Evolutionary conservation across 2,113 vertebrate genomes (phyloP).

Genomic region (Brevimyrus niger): DNA sequence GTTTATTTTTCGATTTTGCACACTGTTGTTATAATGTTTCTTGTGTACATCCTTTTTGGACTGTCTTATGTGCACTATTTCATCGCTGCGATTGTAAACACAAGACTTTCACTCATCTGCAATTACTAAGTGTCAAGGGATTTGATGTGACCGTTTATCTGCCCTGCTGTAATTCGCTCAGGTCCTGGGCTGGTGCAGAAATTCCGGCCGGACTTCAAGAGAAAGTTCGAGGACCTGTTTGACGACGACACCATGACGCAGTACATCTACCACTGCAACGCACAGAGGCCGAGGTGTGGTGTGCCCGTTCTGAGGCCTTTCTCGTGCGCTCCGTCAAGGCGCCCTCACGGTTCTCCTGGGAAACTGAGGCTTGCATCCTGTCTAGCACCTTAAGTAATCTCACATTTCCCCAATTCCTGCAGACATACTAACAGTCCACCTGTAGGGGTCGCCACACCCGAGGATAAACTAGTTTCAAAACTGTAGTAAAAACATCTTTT

Average conservation of each 20-base stretch:
- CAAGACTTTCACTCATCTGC: background rate
- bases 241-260: constrained; percentile 83
- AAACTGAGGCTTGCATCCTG: background rate
- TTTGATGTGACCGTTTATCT: background rate
- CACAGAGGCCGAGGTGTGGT: constrained; percentile 74
- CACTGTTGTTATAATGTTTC: background rate
- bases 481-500: background rate
- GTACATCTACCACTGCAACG: constrained; percentile 90
- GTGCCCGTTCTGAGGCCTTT: background rate
- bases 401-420: background rate
- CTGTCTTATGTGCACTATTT: background rate
- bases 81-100: background rate
- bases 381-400: background rate
- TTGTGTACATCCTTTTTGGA: background rate
- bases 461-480: background rate
- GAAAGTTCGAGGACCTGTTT: constrained; percentile 79
- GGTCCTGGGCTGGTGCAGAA: constrained; percentile 78
- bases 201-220: constrained; percentile 81
- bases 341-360: background rate
- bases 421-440: background rate
- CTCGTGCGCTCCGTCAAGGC: background rate
- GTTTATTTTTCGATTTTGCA: background rate
- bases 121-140: background rate
- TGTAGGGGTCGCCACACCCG: background rate
- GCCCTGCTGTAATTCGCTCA: constrained; percentile 32